Conservation (phyloP, 2,113 vertebrate species). For the Ivindomyrus marchei region DNA sequence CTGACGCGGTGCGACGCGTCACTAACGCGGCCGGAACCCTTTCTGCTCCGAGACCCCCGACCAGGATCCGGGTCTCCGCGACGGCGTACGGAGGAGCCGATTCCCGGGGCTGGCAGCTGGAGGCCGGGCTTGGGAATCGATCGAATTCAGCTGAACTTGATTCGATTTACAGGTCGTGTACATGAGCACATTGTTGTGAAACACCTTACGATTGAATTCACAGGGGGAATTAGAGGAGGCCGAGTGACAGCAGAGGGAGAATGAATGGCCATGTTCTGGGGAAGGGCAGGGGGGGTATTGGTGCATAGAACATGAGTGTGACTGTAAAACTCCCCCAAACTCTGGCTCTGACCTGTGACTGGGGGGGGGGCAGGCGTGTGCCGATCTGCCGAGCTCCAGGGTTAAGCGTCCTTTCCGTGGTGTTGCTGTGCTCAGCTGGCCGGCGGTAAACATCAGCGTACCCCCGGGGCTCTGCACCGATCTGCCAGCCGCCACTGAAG, state of each 20-base stretch:
- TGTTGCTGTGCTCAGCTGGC: not conserved
- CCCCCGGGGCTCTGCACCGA: not conserved
- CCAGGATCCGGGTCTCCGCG: not conserved
- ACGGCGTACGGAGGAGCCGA: not conserved
- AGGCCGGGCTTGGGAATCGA: not conserved
- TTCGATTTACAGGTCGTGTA: not conserved
- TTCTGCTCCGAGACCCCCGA: not conserved
- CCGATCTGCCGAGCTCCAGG: not conserved
- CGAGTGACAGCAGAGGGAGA: not conserved
- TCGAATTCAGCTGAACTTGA: not conserved
- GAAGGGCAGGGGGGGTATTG: not conserved
- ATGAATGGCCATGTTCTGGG: not conserved
- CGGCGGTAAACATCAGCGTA: not conserved
- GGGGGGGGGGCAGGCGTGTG: not conserved
- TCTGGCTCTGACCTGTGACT: not conserved
- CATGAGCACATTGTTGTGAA: not conserved
- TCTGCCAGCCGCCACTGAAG: not conserved
- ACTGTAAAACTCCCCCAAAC: not conserved
- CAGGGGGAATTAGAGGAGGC: not conserved
- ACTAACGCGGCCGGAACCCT: not conserved
- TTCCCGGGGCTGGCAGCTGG: not conserved
- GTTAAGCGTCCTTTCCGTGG: not conserved
- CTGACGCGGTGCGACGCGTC: not conserved
- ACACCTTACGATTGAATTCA: not conserved
- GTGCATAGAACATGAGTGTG: not conserved